phyloP scores from a whole-genome alignment of 2,888 invertebrate genomes.

The Conchocele bisecta region DNA sequence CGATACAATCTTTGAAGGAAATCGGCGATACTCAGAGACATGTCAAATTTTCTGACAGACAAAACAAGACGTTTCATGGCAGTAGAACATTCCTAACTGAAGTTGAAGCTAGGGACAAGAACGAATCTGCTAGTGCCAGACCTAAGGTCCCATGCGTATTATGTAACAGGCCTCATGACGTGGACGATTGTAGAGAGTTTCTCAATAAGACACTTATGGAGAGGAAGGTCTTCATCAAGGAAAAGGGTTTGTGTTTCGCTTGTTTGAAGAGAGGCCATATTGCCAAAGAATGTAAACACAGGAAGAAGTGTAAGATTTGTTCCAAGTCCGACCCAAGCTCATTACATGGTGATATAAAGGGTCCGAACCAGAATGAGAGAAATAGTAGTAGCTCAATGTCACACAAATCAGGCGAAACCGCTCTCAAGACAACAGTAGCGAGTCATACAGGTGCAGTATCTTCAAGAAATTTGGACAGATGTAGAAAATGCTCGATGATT shows the following conservation, averaged over 20 bases:
- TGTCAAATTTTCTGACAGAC: neutral
- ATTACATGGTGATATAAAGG: conserved; percentile 36
- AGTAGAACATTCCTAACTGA: neutral
- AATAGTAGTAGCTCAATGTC: neutral
- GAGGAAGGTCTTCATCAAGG: conserved; percentile 34
- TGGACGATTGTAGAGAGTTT: conserved; percentile 29
- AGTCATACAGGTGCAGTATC: neutral
- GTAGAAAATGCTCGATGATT: too few species aligned
- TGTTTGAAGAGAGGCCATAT: conserved; percentile 35
- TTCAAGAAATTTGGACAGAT: neutral
- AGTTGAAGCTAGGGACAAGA: neutral
- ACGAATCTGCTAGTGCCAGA: neutral
- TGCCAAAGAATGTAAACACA: conserved; percentile 26
- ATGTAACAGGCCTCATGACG: conserved; percentile 32
- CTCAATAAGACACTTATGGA: conserved; percentile 23
- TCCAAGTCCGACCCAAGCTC: conserved; percentile 29
- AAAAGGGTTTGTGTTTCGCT: conserved; percentile 34
- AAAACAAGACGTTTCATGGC: neutral
- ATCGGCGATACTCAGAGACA: neutral
- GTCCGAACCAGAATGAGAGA: neutral
- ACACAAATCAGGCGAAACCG: neutral
- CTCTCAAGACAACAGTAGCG: neutral
- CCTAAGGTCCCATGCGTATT: neutral
- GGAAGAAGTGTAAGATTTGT: conserved; percentile 35
- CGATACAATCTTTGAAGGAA: conserved; percentile 6